phyloP scores from a whole-genome alignment of 1,140 invertebrate genomes.

The Cotesia glomerata region DNA sequence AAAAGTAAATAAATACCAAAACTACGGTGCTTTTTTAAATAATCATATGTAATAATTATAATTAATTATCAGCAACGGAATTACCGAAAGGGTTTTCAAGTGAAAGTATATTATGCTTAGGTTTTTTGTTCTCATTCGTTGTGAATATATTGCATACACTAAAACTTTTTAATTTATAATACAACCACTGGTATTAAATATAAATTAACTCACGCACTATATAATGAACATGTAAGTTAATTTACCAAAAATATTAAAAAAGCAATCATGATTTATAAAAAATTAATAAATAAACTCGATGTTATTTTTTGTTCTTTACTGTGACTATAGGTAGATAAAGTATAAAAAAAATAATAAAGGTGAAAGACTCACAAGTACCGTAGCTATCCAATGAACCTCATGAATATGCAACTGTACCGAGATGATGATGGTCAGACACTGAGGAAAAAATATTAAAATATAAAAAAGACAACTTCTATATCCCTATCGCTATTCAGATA shows the following conservation, averaged over 20 bases:
- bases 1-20: neutral
- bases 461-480: too few species aligned
- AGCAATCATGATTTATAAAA: too few species aligned
- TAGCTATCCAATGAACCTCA: slow-evolving; percentile 28
- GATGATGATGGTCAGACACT: slow-evolving; percentile 44
- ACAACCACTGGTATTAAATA: neutral
- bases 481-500: slow-evolving; percentile 29
- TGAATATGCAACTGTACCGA: slow-evolving; percentile 44
- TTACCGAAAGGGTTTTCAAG: neutral
- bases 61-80: slow-evolving; percentile 8
- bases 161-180: slow-evolving; percentile 1
- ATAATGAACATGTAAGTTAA: neutral
- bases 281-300: too few species aligned
- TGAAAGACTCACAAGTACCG: neutral
- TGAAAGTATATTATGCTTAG: neutral
- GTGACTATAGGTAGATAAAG: neutral
- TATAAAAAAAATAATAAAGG: neutral
- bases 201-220: neutral
- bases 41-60: slow-evolving; percentile 9
- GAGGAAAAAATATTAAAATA: slow-evolving; percentile 34
- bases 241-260: neutral
- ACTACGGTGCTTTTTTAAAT: neutral
- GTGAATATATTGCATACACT: neutral
- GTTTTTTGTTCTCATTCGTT: neutral
- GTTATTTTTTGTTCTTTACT: neutral